A percentile compares a stretch with the other conserved stretches of the same genome.
Evolutionary conservation across 2,113 vertebrate genomes (phyloP).

Genomic region (Varanus komodoensis): DNA sequence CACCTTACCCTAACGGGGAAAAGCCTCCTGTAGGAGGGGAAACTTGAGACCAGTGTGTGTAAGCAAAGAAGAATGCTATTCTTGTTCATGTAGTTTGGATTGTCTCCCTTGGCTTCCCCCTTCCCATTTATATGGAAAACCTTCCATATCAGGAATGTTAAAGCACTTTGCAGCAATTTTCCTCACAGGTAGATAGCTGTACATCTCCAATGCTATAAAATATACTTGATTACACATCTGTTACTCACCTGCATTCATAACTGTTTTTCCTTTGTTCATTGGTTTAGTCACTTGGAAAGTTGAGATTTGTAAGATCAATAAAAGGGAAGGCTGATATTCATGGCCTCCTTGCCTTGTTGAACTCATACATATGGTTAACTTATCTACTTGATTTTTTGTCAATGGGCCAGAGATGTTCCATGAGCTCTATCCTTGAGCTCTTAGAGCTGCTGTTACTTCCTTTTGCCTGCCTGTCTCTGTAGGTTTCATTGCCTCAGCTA

Average conservation of each 20-base stretch:
- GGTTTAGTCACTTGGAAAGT: neutral
- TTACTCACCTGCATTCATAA: neutral
- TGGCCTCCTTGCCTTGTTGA: neutral
- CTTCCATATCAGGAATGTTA: neutral
- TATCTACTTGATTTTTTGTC: neutral
- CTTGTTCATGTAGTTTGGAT: neutral
- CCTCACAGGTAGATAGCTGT: neutral
- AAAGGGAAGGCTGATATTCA: neutral
- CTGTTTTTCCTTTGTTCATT: neutral
- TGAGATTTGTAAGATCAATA: neutral
- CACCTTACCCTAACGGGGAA: too few species aligned
- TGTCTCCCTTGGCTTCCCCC: neutral
- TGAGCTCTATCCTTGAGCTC: neutral
- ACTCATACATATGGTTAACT: neutral
- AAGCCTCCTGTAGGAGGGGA: neutral
- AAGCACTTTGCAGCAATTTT: neutral
- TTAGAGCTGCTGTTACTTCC: neutral
- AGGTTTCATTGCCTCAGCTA: neutral
- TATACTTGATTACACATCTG: neutral
- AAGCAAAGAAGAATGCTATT: neutral
- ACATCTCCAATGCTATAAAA: neutral
- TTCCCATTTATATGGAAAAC: neutral
- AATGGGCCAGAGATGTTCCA: neutral
- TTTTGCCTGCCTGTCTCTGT: neutral
- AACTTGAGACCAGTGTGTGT: neutral